Conservation (phyloP, 2,113 vertebrate genomes). For the Microcebus murinus region DNA sequence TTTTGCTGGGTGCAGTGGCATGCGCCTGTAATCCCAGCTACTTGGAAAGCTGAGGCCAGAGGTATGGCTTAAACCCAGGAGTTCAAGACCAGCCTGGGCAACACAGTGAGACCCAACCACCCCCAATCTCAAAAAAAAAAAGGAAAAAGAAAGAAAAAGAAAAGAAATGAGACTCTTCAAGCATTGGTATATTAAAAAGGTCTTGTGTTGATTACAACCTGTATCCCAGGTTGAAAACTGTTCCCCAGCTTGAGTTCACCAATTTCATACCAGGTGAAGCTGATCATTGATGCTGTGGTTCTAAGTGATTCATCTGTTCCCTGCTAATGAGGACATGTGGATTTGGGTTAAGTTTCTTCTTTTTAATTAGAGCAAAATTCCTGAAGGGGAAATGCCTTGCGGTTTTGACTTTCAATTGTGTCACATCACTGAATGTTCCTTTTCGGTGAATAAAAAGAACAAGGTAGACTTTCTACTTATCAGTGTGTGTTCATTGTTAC, state of each 20-base stretch:
- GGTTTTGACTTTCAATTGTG: background rate
- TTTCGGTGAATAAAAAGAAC: background rate
- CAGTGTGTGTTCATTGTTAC: background rate
- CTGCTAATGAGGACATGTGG: background rate
- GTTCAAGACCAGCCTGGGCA: background rate
- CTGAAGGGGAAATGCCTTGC: conserved; percentile 53
- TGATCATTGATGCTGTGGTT: background rate
- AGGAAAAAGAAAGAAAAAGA: background rate
- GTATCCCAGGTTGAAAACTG: background rate
- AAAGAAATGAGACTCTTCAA: background rate
- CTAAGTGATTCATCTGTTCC: background rate
- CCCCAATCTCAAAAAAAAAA: background rate
- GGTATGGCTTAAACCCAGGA: background rate
- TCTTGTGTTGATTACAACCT: background rate
- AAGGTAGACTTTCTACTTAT: background rate
- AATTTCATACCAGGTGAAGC: background rate
- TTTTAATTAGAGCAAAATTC: conserved; percentile 46
- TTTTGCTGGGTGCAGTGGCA: background rate
- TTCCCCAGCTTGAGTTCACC: background rate
- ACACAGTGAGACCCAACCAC: background rate
- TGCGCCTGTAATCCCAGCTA: background rate
- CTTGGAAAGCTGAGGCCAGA: background rate
- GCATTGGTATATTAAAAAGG: background rate
- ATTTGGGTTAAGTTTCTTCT: background rate
- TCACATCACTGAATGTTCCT: conserved; percentile 8